Evolutionary conservation across 2,797 vertebrate species (phyloP).

Genomic region (Pogonophryne albipinna): DNA sequence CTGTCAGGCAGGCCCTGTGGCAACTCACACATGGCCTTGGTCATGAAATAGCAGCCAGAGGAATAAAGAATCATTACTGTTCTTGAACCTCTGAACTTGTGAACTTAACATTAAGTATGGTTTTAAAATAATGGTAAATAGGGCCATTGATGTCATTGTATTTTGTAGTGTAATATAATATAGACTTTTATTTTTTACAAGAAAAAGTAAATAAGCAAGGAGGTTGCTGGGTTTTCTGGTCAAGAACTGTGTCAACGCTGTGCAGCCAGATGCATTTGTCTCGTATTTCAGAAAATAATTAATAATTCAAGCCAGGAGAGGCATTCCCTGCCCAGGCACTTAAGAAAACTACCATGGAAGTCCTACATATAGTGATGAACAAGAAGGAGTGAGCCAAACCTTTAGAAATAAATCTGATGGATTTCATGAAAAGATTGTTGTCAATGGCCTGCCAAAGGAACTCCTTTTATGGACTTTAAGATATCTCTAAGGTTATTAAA

Average conservation of each 20-base stretch:
- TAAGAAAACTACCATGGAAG: conserved; percentile 13
- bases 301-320: conserved; percentile 58
- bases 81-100: conserved; percentile 60
- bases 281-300: conserved; percentile 1
- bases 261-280: conserved; percentile 28
- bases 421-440: background rate
- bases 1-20: conserved; percentile 62
- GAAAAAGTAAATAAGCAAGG: conserved; percentile 9
- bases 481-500: background rate
- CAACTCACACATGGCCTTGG: conserved; percentile 59
- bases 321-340: conserved; percentile 29
- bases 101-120: conserved; percentile 25
- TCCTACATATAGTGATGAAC: background rate
- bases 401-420: background rate
- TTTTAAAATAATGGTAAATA: conserved; percentile 12
- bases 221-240: conserved; percentile 23
- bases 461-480: background rate
- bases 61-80: conserved; percentile 48
- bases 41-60: conserved; percentile 30
- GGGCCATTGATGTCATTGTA: conserved; percentile 24
- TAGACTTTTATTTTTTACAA: conserved; percentile 20
- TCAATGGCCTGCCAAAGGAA: background rate
- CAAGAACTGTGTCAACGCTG: conserved; percentile 10
- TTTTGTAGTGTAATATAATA: conserved; percentile 9
- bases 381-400: background rate